phyloP scores from a whole-genome alignment of 2,113 vertebrate genomes.

The Otocyon megalotis region DNA sequence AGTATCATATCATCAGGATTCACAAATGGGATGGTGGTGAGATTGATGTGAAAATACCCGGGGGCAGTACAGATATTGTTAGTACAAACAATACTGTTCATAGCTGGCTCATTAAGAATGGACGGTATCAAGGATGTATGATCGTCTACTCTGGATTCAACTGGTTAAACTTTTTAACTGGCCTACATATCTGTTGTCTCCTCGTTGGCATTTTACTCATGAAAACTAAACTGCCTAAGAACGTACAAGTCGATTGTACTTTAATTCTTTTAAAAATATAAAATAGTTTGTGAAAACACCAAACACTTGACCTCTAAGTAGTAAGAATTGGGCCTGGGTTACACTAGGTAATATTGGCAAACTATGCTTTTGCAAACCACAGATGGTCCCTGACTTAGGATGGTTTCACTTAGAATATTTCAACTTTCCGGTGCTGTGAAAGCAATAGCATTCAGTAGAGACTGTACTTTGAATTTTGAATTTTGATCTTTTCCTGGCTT shows the following conservation, averaged over 20 bases:
- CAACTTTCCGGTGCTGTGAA: background rate
- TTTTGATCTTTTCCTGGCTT: background rate
- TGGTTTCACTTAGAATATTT: background rate
- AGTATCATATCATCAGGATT: background rate
- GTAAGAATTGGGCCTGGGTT: background rate
- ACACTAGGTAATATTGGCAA: background rate
- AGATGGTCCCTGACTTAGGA: background rate
- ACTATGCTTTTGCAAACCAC: background rate
- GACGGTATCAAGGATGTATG: background rate
- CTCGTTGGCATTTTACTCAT: background rate
- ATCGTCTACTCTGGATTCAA: slow-evolving; percentile 3
- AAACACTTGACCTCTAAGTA: background rate
- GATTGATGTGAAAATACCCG: background rate
- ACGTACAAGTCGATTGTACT: slow-evolving; percentile 23
- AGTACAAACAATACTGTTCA: background rate
- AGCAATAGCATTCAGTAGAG: background rate
- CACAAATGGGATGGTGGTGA: background rate
- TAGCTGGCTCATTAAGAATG: background rate
- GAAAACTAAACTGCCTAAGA: slow-evolving; percentile 39
- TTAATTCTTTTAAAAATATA: slow-evolving; percentile 47
- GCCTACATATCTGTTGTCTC: background rate
- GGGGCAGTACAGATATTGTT: background rate
- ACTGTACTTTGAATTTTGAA: background rate
- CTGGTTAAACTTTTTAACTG: background rate
- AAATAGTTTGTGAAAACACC: slow-evolving; percentile 28